Base-by-base conservation (phyloP, 1,140 invertebrate species). In the Bombus haemorrhoidalis region DNA sequence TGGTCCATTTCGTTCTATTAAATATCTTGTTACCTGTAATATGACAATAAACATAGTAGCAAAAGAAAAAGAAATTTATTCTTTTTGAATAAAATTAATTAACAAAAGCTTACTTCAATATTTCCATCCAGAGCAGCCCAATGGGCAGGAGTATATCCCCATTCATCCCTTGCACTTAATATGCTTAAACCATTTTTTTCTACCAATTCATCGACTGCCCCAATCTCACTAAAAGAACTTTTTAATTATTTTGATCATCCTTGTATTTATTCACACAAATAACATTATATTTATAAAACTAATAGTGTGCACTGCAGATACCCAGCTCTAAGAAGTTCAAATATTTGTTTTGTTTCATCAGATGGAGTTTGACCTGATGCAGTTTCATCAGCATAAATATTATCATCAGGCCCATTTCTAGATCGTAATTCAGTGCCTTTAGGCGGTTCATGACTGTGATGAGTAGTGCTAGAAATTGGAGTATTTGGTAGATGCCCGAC, bases 91-190 rank as follows among this genome's bases (percentile, higher is more conserved):
- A 9, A 75, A 74, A 62, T 62, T 57, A 66, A 79, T 37, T 43
- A 57, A 32, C 39, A n/a, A 5, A 75, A 79, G 89, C 87, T 72
- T 84, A 95, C 96, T 93, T 98, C 97, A 25, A 97, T 96, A 91
- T 97, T 97, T 28, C 98, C 98, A 92, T 98, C 98, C 15, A 98
- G 94, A 41, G 98, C 98, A 22, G 98, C 98, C 98, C 98, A 99
- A 94, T 99, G 98, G 22, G 98, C 98, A 6, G 98, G 98, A 1
- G 98, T 98, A 93, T 99, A 98, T 32, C 98, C 98, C 96, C 98
- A 98, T 91, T 98, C 97, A 94, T 99, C 98, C 53, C 98, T 96
- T 1, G 97, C 97, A 74, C 96, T 96, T 41, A 98, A 93, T 74
- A 97, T 96, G 94, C 97, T 97, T 12, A 96, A 95, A 0, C 97